Evolutionary conservation across 1,140 invertebrate species (phyloP), one percentile per base, ranked within the genome.

Genomic region (Watersipora subatra): DNA sequence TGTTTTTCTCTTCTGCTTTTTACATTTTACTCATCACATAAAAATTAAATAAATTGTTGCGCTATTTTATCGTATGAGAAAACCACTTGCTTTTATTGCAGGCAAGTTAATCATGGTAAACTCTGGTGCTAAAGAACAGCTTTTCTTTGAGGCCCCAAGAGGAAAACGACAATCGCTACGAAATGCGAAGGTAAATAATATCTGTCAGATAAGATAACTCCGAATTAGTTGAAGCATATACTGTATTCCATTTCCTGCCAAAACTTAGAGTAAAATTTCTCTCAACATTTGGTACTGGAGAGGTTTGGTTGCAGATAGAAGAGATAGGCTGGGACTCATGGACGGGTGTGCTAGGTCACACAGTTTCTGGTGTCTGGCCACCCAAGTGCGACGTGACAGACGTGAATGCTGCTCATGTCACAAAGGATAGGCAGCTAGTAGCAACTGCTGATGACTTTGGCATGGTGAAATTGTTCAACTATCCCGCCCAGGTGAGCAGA

Each of bases 371-470:
- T 2, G 70, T 81, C 15, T 81, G 80, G 80, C 79, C 78, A 58
- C 76, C 78, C 3, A 77, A 76, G 63, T 73, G 74, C 72, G 79
- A 80, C 69, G 72, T 81, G 1, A 81, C 80, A 25, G 80, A 81
- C 66, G 73, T 80, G 15, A 81, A 81, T 68, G 74, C 76, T 25
- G 65, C 78, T 0, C 71, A 69, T 64, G 65, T 77, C 24, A 70
- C 75, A 1, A 72, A 70, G 26, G 75, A 77, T 66, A 70, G 68
- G 64, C 64, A 66, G 61, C 62, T 80, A 19, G 65, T 80, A 25
- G 79, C 77, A 26, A 80, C 79, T 55, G 79, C 68, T 12, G 79
- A 80, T 71, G 79, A 80, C 68, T 80, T 80, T 72, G 79, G 79
- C 27, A 74, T 78, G 69, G 74, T 80, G 1, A 80, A 80, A 64